These are phyloP conservation scores for Neodiprion pinetum DNA, from an alignment of 1,140 invertebrate species.

Conservation along the genomic window DNA sequence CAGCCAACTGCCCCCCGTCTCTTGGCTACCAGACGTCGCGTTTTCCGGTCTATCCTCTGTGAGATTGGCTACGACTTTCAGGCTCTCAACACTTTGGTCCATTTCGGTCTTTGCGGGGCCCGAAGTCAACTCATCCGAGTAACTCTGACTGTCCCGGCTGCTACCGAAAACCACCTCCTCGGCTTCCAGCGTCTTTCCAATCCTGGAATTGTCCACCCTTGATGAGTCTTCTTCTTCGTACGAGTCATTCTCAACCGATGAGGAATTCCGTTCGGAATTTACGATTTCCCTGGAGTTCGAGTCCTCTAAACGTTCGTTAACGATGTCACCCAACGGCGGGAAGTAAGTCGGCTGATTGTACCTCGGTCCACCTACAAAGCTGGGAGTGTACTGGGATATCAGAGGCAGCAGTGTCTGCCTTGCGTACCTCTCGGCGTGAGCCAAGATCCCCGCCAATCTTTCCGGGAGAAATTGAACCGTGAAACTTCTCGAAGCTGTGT, in stretches of 20 bases:
- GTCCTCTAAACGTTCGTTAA: constrained; percentile 7
- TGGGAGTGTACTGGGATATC: constrained; percentile 79
- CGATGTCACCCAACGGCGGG: constrained; percentile 46
- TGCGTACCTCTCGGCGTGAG: constrained; percentile 81
- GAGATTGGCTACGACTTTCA: background rate
- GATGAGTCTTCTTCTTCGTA: background rate
- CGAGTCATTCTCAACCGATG: background rate
- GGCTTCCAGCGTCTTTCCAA: background rate
- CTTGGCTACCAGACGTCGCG: constrained; percentile 42
- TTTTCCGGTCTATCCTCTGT: background rate
- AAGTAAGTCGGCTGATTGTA: constrained; percentile 54
- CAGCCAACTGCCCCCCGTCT: constrained; percentile 39
- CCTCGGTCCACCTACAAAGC: constrained; percentile 48
- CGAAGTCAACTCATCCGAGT: background rate
- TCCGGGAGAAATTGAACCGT: constrained; percentile 82
- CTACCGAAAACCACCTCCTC: background rate
- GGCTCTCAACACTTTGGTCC: background rate
- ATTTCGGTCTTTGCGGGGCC: background rate
- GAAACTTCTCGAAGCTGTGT: constrained; percentile 58
- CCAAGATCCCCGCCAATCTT: constrained; percentile 76
- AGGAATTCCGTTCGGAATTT: background rate
- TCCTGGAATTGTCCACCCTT: background rate
- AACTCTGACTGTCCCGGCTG: background rate
- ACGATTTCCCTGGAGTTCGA: background rate
- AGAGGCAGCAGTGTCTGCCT: constrained; percentile 75